Base-by-base conservation (phyloP, 2,113 vertebrate species). In the Chlorocebus sabaeus region DNA sequence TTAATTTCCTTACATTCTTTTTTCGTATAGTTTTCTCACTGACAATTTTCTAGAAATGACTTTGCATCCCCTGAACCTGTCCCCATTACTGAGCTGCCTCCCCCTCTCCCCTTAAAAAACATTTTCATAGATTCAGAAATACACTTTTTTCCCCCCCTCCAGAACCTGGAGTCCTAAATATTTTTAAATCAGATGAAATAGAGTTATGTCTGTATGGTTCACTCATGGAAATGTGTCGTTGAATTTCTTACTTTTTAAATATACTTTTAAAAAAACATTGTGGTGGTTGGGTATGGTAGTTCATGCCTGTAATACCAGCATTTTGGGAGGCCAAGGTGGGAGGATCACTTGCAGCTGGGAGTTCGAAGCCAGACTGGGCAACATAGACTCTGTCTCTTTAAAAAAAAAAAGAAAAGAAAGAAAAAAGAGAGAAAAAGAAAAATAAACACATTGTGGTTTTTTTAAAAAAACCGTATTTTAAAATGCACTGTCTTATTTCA, bases 111-210 rank as follows among this genome's bases (percentile, higher is more conserved):
- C 17, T 92, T 79, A 59, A 78, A 83, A 75, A 43, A 45, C 14
- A 40, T 83, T 93, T 94, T 89, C 11, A 18, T 67, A 90, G 32
- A 78, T 96, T 97, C 35, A 82, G 40, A 96, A 96, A 92, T 70
- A 87, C 1, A 17, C 2, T 55, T 38, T 48, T 43, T 22, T 12
- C 8, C 5, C 1, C 10, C 1, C 6, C 22, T 14, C 38, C 3
- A 48, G 93, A 86, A 88, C 70, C 38, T 61, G 45, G 59, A 72
- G 67, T 40, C 73, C 83, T 93, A 89, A 92, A 82, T 81, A 68
- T 35, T 96, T 92, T 82, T 17, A 88, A 95, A 92, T 80, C 30
- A 91, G 67, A 80, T 83, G 68, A 95, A 95, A 30, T n/a, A 80
- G 83, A 97, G 76, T 67, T 48, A 32, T 96, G 45, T 97, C 23